Percentiles rank a stretch among this genome's conserved stretches.
Conservation (phyloP, 2,113 vertebrate genomes). For the Silurus asotus region DNA sequence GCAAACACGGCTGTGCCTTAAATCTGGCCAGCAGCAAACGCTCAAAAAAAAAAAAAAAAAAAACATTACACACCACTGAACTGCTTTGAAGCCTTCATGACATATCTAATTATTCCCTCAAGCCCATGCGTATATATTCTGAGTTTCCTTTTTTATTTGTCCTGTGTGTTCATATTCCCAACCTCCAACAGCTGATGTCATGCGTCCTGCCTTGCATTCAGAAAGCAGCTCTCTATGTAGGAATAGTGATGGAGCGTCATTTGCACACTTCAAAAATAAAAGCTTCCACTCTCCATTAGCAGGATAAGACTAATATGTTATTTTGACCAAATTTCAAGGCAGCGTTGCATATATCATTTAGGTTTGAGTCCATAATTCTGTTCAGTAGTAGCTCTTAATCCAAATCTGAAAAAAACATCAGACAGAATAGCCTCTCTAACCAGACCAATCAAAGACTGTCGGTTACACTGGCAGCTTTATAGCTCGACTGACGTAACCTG, state of each 20-base stretch:
- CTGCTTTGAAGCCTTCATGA: not conserved
- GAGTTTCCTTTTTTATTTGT: not conserved
- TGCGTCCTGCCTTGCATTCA: not conserved
- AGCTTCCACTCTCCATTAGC: not conserved
- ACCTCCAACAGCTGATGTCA: not conserved
- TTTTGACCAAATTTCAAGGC: not conserved
- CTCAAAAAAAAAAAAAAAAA: not conserved
- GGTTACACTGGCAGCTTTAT: not conserved
- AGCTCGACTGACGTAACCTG: not conserved
- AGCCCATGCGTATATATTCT: not conserved
- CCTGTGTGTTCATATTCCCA: not conserved
- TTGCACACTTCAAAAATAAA: slow-evolving; percentile 13
- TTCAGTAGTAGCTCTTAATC: not conserved
- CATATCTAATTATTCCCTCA: not conserved
- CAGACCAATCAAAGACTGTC: not conserved
- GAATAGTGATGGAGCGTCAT: not conserved
- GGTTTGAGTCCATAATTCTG: not conserved
- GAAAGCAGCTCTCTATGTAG: not conserved
- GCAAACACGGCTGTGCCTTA: slow-evolving; percentile 33
- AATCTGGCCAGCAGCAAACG: not conserved
- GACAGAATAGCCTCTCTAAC: not conserved
- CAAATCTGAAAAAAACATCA: slow-evolving; percentile 4
- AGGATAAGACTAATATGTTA: not conserved
- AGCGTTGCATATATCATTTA: not conserved
- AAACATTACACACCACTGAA: not conserved